Evolutionary conservation across 2,888 invertebrate species (phyloP), one percentile per base, ranked within the genome.

Genomic region (Agrotis exclamationis): DNA sequence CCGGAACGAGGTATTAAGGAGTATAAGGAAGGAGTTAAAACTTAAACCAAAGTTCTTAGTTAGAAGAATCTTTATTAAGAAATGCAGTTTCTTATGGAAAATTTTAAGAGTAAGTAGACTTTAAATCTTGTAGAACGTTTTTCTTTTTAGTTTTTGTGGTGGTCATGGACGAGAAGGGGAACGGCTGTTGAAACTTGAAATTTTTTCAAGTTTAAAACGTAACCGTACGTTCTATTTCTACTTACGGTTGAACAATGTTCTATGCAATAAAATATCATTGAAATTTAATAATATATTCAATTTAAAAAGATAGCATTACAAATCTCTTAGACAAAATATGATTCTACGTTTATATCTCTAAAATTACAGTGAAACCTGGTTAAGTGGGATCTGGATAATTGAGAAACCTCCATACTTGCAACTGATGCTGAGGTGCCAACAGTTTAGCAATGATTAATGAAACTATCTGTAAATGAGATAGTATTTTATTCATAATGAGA

Each of bases 1-100:
- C 22, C 24, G 50, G 62, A 79, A 79, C 51, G 22, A 28, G 16
- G 51, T 28, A 39, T 51, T 2, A 24, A 63, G 54, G 60, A 77
- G 77, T 67, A 65, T 54, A n/a, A 56, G 13, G 59, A 80, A 54
- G 50, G 76, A 67, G 53, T 65, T 77, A 33, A 45, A 77, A 65
- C 47, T 72, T 64, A 39, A 53, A 20, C 20, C 48, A 6, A 71
- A 78, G 71, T 56, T 67, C 60, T 77, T 57, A 66, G 13, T 50
- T 79, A 66, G 47, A 60, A 64, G 59, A 64, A 64, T 72, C 20
- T 72, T 72, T 82, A 58, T 53, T 54, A 64, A 54, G n/a, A 68
- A 77, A 44, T 62, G 53, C 18, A 67, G 51, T 67, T 81, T 72
- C 50, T 77, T 51, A 57, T 11, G 28, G 20, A 54, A 64, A 33